phyloP scores from a whole-genome alignment of 2,113 vertebrate species.

The Petroica traversi region DNA sequence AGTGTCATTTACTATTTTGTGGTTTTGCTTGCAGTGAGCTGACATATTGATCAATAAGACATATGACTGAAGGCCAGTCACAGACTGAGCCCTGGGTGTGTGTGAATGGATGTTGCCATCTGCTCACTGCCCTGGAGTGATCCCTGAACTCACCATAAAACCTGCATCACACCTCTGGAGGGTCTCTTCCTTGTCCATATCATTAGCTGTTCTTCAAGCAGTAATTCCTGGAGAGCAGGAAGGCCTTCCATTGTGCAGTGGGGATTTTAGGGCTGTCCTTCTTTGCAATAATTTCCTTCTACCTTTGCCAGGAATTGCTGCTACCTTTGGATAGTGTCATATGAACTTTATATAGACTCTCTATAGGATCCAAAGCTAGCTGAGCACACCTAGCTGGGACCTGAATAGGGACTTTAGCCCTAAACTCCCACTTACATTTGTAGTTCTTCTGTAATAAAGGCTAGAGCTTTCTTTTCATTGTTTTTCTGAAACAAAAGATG shows the following conservation, averaged over 20 bases:
- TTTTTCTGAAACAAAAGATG: not conserved
- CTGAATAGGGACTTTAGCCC: not conserved
- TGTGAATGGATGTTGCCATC: not conserved
- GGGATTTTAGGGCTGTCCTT: not conserved
- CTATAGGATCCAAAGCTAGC: not conserved
- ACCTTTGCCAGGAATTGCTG: not conserved
- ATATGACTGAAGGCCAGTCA: not conserved
- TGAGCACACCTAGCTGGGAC: not conserved
- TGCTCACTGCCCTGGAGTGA: fast-evolving
- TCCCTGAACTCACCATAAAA: not conserved
- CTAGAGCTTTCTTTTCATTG: not conserved
- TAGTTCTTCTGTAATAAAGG: not conserved
- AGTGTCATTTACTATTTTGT: not conserved
- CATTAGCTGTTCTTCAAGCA: not conserved
- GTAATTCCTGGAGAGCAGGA: not conserved
- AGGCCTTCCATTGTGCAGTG: not conserved
- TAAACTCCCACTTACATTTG: not conserved
- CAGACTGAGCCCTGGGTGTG: not conserved
- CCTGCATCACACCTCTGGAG: not conserved
- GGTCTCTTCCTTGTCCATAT: not conserved
- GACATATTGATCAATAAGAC: not conserved
- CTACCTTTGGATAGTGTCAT: not conserved
- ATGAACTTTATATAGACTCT: not conserved
- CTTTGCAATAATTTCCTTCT: not conserved
- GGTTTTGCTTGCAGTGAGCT: not conserved